Percentiles rank a stretch among this genome's conserved stretches.
These are phyloP conservation scores for Drosophila kanekoi DNA, from an alignment of 2,888 invertebrate genomes.

Conservation along the genomic window DNA sequence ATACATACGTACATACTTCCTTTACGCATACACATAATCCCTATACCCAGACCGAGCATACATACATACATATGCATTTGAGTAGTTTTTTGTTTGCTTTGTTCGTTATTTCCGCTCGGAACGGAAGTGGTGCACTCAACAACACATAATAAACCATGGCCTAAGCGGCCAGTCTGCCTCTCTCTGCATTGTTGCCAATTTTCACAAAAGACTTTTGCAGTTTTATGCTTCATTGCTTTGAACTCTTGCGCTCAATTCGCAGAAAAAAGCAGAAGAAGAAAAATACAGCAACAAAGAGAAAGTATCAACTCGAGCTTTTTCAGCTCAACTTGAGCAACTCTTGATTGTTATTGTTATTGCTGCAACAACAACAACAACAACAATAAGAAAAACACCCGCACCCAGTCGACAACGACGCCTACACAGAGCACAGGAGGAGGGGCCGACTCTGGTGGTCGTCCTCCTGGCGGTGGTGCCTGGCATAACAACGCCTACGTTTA, in stretches of 20 bases:
- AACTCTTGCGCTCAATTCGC: slow-evolving; percentile 75
- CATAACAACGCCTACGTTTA: slow-evolving; percentile 48
- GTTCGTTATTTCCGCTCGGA: slow-evolving; percentile 67
- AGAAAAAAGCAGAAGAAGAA: slow-evolving; percentile 23
- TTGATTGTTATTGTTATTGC: slow-evolving; percentile 55
- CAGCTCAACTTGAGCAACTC: slow-evolving; percentile 38
- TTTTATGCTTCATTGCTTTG: slow-evolving; percentile 77
- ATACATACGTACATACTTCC: slow-evolving; percentile 40
- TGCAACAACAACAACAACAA: slow-evolving; percentile 28
- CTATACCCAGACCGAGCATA: slow-evolving; percentile 10
- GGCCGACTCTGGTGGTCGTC: slow-evolving; percentile 56
- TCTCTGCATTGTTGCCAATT: slow-evolving; percentile 61
- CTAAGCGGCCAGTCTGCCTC: slow-evolving; percentile 19
- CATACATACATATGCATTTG: slow-evolving; percentile 5
- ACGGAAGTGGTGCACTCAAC: slow-evolving; percentile 81
- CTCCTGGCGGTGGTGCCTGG: slow-evolving; percentile 20
- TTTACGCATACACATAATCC: slow-evolving; percentile 57
- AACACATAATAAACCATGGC: slow-evolving; percentile 42
- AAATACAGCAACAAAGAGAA: slow-evolving; percentile 71
- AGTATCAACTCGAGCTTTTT: slow-evolving; percentile 64
- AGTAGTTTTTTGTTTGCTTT: slow-evolving; percentile 47
- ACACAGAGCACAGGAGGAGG: slow-evolving; percentile 27
- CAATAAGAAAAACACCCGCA: slow-evolving; percentile 40
- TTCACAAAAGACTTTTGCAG: slow-evolving; percentile 49
- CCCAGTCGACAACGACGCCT: slow-evolving; percentile 43